phyloP scores from a whole-genome alignment of 2,888 invertebrate genomes.

The Romanomermis culicivorax region DNA sequence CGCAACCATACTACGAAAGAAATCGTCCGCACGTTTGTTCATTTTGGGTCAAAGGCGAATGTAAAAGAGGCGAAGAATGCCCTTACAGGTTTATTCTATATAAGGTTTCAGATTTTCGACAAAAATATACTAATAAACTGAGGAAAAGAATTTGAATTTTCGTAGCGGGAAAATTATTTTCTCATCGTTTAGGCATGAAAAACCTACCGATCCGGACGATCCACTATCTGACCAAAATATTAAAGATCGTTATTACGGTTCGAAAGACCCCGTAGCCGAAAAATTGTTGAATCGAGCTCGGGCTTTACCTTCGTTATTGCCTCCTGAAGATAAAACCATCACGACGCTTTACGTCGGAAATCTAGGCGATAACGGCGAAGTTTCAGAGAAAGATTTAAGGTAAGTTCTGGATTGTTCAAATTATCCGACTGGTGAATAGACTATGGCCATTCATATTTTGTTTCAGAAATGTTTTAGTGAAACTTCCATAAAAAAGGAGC shows the following conservation, averaged over 20 bases:
- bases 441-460: neutral
- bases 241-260: slow-evolving; percentile 73
- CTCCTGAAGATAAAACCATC: slow-evolving; percentile 83
- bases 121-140: too few species aligned
- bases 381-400: slow-evolving; percentile 66
- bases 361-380: slow-evolving; percentile 48
- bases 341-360: slow-evolving; percentile 95
- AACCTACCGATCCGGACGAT: slow-evolving; percentile 88
- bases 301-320: slow-evolving; percentile 76
- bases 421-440: too few species aligned
- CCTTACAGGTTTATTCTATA: slow-evolving; percentile 50
- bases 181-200: slow-evolving; percentile 55
- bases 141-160: neutral
- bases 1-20: slow-evolving; percentile 79
- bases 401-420: slow-evolving; percentile 19
- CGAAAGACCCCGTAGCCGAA: slow-evolving; percentile 85
- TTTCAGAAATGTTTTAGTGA: neutral
- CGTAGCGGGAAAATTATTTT: too few species aligned
- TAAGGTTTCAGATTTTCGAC: too few species aligned
- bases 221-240: slow-evolving; percentile 87
- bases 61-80: slow-evolving; percentile 82
- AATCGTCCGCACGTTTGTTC: slow-evolving; percentile 87
- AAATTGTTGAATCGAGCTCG: slow-evolving; percentile 69
- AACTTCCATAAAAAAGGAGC: too few species aligned
- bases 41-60: slow-evolving; percentile 96